Base-by-base conservation (phyloP, 1,140 invertebrate genomes). In the Zaprionus gabonicus region DNA sequence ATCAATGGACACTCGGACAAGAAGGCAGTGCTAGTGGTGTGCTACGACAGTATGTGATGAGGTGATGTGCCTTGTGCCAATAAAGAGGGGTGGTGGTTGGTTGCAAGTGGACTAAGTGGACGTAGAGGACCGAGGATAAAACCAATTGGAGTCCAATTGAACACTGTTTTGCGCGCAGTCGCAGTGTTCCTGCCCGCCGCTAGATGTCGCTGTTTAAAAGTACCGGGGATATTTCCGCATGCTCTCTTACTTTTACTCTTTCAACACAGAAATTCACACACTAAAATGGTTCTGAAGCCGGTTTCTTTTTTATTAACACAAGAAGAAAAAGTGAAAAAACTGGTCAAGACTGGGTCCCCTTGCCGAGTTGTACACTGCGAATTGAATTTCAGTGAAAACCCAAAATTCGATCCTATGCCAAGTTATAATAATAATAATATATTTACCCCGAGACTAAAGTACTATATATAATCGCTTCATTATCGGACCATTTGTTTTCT, bases 191-290 rank as follows among this genome's bases (percentile, higher is more conserved):
- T 41, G 27, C 31, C n/a, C 10, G 25, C 28, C 56, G 27, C 3
- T 60, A 75, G 72, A 56, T 75, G 71, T 51, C 76, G 72, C 76
- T 66, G 3, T 44, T 38, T 4, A 59, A 78, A 75, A 62, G 71
- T 75, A 75, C 76, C 53, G 25, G 44, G 44, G 51, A 76, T 46
- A n/a, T 76, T 67, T 66, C 41, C n/a, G 1, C 49, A 23, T 27
- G 59, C 64, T 79, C 73, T 76, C 63, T 51, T 51, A 23, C 53
- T 68, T 59, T 71, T 62, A 41, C 36, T 56, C 15, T 58, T 41
- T 20, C 31, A 3, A 53, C 15, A 34, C 2, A 34, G 9, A 34
- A 34, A 34, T 10, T 10, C 31, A 34, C 31, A 10, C 9, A 34
- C 9, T 2, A 1, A 9, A 34, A 34, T 34, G 9, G 31, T 34